Conservation (phyloP, 2,113 vertebrate species). For the Syrmaticus mikado region DNA sequence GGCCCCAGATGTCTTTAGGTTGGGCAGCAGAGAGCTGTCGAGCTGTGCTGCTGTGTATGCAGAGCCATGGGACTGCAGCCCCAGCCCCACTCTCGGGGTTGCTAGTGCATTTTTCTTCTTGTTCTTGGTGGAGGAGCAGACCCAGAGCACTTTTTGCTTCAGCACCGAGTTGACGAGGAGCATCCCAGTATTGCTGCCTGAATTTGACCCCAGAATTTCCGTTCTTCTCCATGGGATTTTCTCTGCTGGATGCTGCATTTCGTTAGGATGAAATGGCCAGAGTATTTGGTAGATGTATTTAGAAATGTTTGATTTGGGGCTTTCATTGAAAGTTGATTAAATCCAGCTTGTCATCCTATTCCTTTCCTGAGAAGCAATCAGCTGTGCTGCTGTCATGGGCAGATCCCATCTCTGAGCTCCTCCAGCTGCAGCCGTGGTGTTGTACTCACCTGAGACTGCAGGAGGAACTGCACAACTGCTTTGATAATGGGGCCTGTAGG, state of each 20-base stretch:
- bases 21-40: neutral
- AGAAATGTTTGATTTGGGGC: neutral
- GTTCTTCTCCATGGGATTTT: neutral
- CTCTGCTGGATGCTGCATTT: neutral
- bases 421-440: neutral
- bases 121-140: neutral
- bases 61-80: neutral
- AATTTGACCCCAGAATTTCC: neutral
- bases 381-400: neutral
- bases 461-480: neutral
- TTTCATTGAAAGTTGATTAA: conserved; percentile 19
- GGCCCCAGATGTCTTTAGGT: conserved; percentile 12
- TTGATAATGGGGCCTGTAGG: neutral
- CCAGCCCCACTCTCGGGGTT: neutral
- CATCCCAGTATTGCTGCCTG: neutral
- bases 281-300: neutral
- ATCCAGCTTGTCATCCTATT: neutral
- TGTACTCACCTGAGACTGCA: neutral
- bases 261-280: neutral
- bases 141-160: neutral
- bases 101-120: neutral
- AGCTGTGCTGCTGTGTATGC: neutral
- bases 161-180: neutral
- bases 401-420: neutral
- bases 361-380: neutral